Evolutionary conservation across 2,113 vertebrate species (phyloP), one percentile per base, ranked within the genome.

Genomic region (Canis aureus): DNA sequence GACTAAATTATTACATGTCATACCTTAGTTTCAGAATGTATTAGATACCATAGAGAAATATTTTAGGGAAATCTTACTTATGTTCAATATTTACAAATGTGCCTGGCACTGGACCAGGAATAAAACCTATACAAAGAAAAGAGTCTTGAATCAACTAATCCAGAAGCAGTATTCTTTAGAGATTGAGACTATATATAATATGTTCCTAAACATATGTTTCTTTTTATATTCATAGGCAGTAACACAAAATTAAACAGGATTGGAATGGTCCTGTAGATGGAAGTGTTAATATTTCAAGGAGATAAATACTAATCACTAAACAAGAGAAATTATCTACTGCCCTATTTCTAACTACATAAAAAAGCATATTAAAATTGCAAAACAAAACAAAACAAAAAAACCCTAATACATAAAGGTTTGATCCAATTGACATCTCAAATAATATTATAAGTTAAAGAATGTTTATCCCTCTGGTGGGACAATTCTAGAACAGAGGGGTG

Each of bases 261-360:
- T 92, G 11, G 17, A 94, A 97, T 98, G 76, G 35, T 97, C 49
- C 55, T 98, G 23, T 73, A 64, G 66, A 59, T 93, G 66, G 15
- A 96, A 91, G 17, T 66, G n/a, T 86, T 97, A 53, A 29, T 13
- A 3, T 84, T 98, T 96, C 64, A 95, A 95, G 16, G 55, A 93
- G 43, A 96, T 38, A 78, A 79, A 78, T 87, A 97, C 66, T 94
- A 96, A 96, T 95, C 29, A 92, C 25, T 76, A 96, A 97, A 86
- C 27, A 97, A 86, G 69, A 96, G 11, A 92, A 82, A 87, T 51
- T 69, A 95, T 64, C 82, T 89, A 17, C 12, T 88, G n/a, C 7
- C 0, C 5, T 91, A 32, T 87, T 3, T 71, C 55, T 89, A 93
- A 94, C 0, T 43, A 76, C 43, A 38, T 38, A 93, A 55, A 67